Evolutionary conservation across 2,888 invertebrate genomes (phyloP).

Genomic region (Eilema depressum): DNA sequence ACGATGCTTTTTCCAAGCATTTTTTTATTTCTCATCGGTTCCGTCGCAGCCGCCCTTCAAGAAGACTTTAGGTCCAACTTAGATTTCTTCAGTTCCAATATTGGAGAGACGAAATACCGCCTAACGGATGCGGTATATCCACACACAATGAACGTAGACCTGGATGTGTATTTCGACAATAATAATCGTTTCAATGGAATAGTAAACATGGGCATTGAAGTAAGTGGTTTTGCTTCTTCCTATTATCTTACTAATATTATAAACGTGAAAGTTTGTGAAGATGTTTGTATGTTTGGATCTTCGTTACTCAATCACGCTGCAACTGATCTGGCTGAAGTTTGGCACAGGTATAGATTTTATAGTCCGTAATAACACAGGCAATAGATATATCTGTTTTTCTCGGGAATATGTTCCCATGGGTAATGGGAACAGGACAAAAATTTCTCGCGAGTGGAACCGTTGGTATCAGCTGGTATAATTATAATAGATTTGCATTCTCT

Average conservation of each 20-base stretch:
- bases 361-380: too few species aligned
- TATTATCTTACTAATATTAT: too few species aligned
- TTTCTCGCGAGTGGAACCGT: too few species aligned
- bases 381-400: too few species aligned
- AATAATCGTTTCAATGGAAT: conserved; percentile 3
- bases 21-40: conserved; percentile 3
- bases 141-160: neutral
- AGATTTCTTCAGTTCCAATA: conserved; percentile 2
- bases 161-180: neutral
- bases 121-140: neutral
- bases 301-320: too few species aligned
- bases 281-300: too few species aligned
- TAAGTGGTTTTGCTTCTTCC: neutral
- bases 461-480: too few species aligned
- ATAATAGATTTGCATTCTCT: too few species aligned
- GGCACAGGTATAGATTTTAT: too few species aligned
- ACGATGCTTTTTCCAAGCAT: conserved; percentile 4
- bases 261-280: neutral
- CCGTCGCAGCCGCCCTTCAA: neutral
- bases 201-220: conserved; percentile 6
- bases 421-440: too few species aligned
- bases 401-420: too few species aligned
- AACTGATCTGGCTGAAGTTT: too few species aligned
- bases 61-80: conserved; percentile 5
- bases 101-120: conserved; percentile 12